Base-by-base conservation (phyloP, 2,797 vertebrate genomes). In the Parambassis ranga region DNA sequence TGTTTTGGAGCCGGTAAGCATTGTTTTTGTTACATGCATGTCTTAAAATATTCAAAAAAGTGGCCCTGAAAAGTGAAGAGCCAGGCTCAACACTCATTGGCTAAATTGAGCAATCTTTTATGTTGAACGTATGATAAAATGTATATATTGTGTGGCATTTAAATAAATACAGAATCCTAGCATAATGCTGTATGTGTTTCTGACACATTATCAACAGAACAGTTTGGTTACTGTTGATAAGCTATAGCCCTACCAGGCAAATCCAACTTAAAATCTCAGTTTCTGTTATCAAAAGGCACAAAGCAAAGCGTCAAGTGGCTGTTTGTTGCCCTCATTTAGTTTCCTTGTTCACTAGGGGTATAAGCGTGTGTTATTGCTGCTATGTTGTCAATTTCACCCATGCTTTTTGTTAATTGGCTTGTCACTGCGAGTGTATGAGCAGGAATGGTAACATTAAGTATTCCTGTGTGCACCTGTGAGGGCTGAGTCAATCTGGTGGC, bases 321-420 rank as follows among this genome's bases (percentile, higher is more conserved):
- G 16, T 14, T 52, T 44, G 30, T 3, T 46, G n/a, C n/a, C n/a
- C n/a, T 10, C 3, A 13, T 47, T 65, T 58, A 46, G 77, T 71
- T 46, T 59, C 33, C 67, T 72, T 72, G 70, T 75, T 69, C 70
- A 69, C 69, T 23, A 19, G 37, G 46, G 55, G 68, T 52, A 65
- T 55, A 64, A 53, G 74, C 23, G 47, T 71, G 65, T 59, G 31
- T 72, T 62, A 64, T 56, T 71, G 44, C 56, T 64, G 50, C 71
- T n/a, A 30, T 55, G 27, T 68, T 73, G 73, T 56, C 56, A 75
- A 76, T 80, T 71, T 68, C 65, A 84, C 65, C 79, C 68, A 56
- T 57, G 55, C 39, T 48, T 70, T 64, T 41, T 38, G 58, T 72
- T 77, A 75, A 79, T 77, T 74, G 65, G 68, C 62, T 63, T 56